Base-by-base conservation (phyloP, 2,113 vertebrate genomes). In the Ammodytes dubius region DNA sequence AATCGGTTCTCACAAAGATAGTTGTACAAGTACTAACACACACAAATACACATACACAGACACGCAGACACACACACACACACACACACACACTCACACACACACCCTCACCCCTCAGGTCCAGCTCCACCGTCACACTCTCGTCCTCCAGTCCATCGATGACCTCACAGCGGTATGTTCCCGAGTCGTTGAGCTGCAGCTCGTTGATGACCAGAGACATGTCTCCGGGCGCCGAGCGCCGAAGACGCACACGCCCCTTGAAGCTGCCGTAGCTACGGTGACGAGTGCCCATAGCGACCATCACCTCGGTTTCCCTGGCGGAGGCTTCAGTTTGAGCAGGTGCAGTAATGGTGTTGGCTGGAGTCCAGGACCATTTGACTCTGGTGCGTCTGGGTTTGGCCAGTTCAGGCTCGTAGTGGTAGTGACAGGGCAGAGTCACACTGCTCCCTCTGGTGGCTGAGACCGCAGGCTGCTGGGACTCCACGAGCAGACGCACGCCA, bases 141-240 rank as follows among this genome's bases (percentile, higher is more conserved):
- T 97, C 95, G 0, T 99, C 98, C 89, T 99, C 98, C 89, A 99
- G 94, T 6, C 97, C 98, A 0, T 98, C 97, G 0, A 98, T 98
- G 87, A 99, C 96, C 89, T 99, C 97, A 0, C 98, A 99, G 53
- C 96, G 96, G 90, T 98, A 99, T 54, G 95, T 96, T 13, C 98
- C 98, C 0, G 92, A 95, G 39, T 99, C 98, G 47, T 96, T 95
- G 71, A 95, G 79, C 45, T 78, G 93, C 86, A 99, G 90, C 0
- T 96, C 93, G 0, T 74, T 87, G 87, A 99, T 93, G 7, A 97
- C 92, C 78, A 99, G 93, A 0, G 97, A 98, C 74, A 94, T 95
- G 2, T 97, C 96, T 0, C 81, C 90, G 0, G 67, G 91, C 2
- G 64, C 11, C 0, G 61, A 80, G 77, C 85, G 96, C 1, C 0